phyloP scores from a whole-genome alignment of 2,113 vertebrate species.

The Mobula hypostoma region DNA sequence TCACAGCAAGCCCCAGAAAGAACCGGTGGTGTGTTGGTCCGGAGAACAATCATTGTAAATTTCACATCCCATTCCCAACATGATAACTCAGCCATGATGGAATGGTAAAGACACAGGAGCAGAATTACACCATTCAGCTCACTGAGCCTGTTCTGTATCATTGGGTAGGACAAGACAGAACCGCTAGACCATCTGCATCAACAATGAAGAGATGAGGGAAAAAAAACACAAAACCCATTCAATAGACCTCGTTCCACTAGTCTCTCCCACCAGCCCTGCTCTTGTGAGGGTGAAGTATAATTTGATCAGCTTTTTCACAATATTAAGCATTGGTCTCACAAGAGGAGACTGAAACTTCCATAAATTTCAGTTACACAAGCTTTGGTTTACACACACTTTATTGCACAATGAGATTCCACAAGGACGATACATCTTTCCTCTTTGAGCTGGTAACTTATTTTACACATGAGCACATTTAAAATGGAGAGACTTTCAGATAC shows the following conservation, averaged over 20 bases:
- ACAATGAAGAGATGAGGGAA: no score
- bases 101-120: no score
- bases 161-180: not conserved
- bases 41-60: no score
- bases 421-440: not conserved
- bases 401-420: not conserved
- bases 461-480: not conserved
- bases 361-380: not conserved
- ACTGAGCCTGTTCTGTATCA: no score
- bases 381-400: not conserved
- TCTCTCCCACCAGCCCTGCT: not conserved
- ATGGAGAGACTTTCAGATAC: not conserved
- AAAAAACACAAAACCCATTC: not conserved
- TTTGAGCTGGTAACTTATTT: not conserved
- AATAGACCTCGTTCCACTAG: not conserved
- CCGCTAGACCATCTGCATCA: not conserved
- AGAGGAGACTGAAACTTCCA: not conserved
- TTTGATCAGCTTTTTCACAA: not conserved
- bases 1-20: no score
- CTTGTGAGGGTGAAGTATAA: not conserved
- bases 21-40: no score
- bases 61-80: no score
- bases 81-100: no score
- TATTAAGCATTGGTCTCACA: not conserved
- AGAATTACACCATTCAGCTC: no score